Percentiles rank a stretch among this genome's conserved stretches.
Conservation (phyloP, 2,888 invertebrate species). For the Eulithis prunata region DNA sequence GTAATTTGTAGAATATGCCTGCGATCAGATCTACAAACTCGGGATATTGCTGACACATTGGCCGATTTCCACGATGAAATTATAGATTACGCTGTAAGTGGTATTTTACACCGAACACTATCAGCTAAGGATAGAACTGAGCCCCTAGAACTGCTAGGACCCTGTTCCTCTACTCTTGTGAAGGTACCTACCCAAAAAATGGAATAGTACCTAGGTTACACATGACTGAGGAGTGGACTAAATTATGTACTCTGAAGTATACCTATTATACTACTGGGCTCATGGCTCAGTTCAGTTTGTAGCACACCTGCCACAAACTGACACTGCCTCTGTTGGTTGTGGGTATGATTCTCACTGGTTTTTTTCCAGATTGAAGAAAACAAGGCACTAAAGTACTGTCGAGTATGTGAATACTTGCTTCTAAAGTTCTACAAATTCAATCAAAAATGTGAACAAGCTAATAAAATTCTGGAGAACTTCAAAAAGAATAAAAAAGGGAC, state of each 20-base stretch:
- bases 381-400: slow-evolving; percentile 14
- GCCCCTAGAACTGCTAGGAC: no score
- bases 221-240: no score
- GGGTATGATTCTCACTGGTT: no score
- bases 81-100: slow-evolving; percentile 19
- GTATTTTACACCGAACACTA: background rate
- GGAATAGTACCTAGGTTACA: no score
- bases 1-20: slow-evolving; percentile 27
- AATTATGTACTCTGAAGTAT: no score
- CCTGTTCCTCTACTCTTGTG: no score
- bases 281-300: no score
- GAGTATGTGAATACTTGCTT: slow-evolving; percentile 20
- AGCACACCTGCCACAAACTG: no score
- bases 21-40: slow-evolving; percentile 19
- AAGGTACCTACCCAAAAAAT: no score
- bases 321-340: no score
- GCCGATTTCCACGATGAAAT: slow-evolving; percentile 24
- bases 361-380: slow-evolving; percentile 22
- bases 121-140: no score
- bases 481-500: slow-evolving; percentile 9
- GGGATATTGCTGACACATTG: slow-evolving; percentile 12
- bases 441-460: slow-evolving; percentile 22
- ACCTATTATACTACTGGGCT: no score
- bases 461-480: slow-evolving; percentile 10
- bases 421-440: slow-evolving; percentile 24